Evolutionary conservation across 2,797 vertebrate genomes (phyloP), one percentile per base, ranked within the genome.

Genomic region (Rhadinocentrus ornatus): DNA sequence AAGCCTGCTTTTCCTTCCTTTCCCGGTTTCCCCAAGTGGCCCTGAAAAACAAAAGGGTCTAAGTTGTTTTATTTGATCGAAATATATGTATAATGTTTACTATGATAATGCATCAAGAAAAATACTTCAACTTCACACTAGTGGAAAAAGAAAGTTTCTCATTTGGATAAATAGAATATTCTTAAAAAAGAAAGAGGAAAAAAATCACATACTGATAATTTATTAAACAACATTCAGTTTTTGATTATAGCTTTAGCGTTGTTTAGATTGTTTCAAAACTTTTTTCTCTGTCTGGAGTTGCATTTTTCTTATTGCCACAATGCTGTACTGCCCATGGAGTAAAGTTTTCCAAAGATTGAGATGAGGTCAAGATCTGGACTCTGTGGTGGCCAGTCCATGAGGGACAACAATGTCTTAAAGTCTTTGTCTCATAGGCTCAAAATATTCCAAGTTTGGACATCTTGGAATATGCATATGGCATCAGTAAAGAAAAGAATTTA

Each of bases 1-100:
- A 92, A 53, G 3, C 94, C 94, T 0, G 70, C 35, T 62, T 93
- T 93, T 22, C 94, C 94, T 27, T 88, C 85, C 69, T 92, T 92
- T 5, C 93, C 94, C 27, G 76, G 24, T 88, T 94, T 93, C 10
- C 93, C 94, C 83, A 95, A 48, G 81, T 94, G 93, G 24, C 94
- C 93, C 94, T 95, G 61, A 37, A 62, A 31, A 76, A 71, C 53
- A 73, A 54, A 15, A 18, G 9, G 1, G 29, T 54, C 13, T 16
- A 2, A 54, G 29, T 52, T 46, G 4, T 1, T 52, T 31, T 52
- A 41, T 66, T 75, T 31, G 75, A 84, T 66, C 58, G 62, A 20
- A 81, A 69, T 80, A 52, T 72, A 65, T 6, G 44, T 35, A 50
- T 41, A 78, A 4, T 2, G 46, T 39, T 46, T 26, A 41, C 50